Base-by-base conservation (phyloP, 2,888 invertebrate species). In the Dolomedes plantarius region DNA sequence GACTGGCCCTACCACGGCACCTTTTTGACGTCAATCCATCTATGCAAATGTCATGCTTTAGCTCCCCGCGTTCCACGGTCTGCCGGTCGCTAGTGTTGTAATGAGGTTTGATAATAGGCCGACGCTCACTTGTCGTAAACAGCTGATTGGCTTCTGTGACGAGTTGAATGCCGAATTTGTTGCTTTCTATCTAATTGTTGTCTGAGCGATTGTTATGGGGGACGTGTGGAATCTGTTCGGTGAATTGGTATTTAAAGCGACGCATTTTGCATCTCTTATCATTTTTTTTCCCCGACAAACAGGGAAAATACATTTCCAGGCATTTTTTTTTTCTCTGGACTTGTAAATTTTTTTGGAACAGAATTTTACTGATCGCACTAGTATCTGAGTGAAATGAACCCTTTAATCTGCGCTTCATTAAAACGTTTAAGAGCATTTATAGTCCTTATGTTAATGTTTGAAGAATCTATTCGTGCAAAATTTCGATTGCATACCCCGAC, bases 11-110 rank as follows among this genome's bases (percentile, higher is more conserved):
- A 23, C 23, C 11, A 1, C 5, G 23, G 23, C 56, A 23, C 56
- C 56, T 56, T 56, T 23, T 6, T 2, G 56, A 23, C 56, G 56
- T 23, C 56, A 19, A 23, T 56, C 23, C 56, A 23, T 23, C 56
- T 56, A 56, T 56, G 56, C 56, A 56, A 56, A 56, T 56, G 56
- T 56, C 56, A 56, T 56, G 56, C 23, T 46, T 46, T 46, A 11
- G n/a, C 7, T 6, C 19, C 19, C 1, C 56, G 11, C 56, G 56
- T 56, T 56, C 56, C 23, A 56, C 56, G 56, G 23, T 56, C 23
- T 2, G 41, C 41, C 23, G 23, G 16, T 16, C 23, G 23, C 23
- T 23, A n/a, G 2, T 16, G 56, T 16, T 56, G 1, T 56, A 23
- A 56, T 56, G 56, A 56, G 56, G 16, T 16, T 13, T 3, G 23